Conservation (phyloP, 2,888 invertebrate species). For the Germaria angustata region DNA sequence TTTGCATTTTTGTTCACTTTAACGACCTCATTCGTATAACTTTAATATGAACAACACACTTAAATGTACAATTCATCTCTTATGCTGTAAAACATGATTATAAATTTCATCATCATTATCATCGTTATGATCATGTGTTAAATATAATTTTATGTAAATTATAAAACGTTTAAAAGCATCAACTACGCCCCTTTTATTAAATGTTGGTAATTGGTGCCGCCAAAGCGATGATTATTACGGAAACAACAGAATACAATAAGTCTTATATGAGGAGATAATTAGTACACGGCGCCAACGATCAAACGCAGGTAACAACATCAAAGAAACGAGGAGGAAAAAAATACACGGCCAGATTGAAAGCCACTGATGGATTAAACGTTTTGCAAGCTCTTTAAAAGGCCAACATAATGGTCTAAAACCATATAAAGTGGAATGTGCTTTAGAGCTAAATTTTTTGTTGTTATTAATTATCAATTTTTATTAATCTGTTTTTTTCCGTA, state of each 20-base stretch:
- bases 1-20: not conserved
- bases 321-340: not conserved
- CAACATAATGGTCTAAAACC: conserved; percentile 14
- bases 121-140: conserved; percentile 57
- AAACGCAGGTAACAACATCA: conserved; percentile 28
- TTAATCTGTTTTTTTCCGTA: not conserved
- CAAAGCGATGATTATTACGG: conserved; percentile 51
- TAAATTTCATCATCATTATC: conserved; percentile 28
- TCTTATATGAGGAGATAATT: conserved; percentile 47
- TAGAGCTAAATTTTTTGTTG: not conserved
- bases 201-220: conserved; percentile 66
- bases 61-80: conserved; percentile 24
- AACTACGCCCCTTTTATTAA: conserved; percentile 63
- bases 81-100: not conserved
- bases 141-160: conserved; percentile 65
- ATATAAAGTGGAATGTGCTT: not conserved
- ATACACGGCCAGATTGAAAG: not conserved
- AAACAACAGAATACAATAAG: conserved; percentile 15
- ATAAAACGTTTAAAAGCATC: conserved; percentile 65
- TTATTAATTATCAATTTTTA: not conserved
- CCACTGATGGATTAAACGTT: conserved; percentile 10
- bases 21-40: not conserved
- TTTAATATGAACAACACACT: not conserved
- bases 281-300: conserved; percentile 61
- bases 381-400: conserved; percentile 12